Conservation (phyloP, 1,140 invertebrate genomes). For the Mamestra configurata region DNA sequence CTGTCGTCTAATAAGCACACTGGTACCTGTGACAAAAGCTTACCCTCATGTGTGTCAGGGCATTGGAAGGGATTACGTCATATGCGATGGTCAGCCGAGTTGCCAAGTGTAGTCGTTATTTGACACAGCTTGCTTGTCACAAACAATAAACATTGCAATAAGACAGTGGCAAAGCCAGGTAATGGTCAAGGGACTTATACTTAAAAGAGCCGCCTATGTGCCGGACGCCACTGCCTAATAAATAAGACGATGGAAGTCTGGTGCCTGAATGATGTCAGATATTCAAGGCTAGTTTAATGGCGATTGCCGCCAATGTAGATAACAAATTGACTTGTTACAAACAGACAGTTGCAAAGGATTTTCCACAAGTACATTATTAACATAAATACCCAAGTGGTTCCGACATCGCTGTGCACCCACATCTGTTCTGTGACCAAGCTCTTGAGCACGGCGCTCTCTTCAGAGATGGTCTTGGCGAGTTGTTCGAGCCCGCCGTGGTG, state of each 20-base stretch:
- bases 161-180: too few species aligned
- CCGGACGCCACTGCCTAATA: too few species aligned
- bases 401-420: conserved; percentile 79
- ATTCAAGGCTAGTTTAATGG: not conserved
- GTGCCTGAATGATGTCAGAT: not conserved
- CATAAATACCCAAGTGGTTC: conserved; percentile 72
- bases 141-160: too few species aligned
- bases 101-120: too few species aligned
- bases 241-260: not conserved
- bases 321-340: not conserved
- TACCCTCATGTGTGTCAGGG: too few species aligned
- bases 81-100: too few species aligned
- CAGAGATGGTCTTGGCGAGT: conserved; percentile 72
- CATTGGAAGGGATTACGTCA: too few species aligned
- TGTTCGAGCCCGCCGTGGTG: conserved; percentile 69
- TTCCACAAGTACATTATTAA: conserved; percentile 2
- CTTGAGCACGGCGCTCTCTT: conserved; percentile 75
- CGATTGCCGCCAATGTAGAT: not conserved
- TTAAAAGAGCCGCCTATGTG: too few species aligned
- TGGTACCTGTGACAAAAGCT: too few species aligned
- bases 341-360: not conserved
- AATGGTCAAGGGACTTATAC: too few species aligned
- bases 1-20: too few species aligned
- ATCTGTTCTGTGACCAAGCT: conserved; percentile 81
- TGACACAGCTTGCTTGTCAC: too few species aligned